Conservation (phyloP, 2,888 invertebrate genomes). For the Bursaphelenchus okinawaensis region DNA sequence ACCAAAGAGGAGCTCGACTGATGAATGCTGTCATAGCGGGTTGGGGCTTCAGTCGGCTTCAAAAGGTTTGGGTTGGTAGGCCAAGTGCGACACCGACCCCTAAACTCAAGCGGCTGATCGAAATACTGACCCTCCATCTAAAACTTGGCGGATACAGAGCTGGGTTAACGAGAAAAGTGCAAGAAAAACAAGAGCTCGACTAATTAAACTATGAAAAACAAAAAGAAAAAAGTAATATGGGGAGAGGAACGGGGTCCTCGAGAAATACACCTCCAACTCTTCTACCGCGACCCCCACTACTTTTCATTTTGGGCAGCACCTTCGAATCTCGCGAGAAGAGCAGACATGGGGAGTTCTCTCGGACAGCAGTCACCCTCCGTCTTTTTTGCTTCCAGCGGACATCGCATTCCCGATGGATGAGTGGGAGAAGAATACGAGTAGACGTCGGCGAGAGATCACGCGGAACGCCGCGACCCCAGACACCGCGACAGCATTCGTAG, state of each 20-base stretch:
- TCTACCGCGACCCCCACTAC: background rate
- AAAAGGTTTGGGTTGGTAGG: slow-evolving; percentile 62
- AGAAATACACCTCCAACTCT: background rate
- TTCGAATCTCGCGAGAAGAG: background rate
- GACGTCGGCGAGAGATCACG: background rate
- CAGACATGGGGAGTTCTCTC: background rate
- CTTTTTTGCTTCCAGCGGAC: background rate
- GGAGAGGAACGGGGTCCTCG: too few species aligned
- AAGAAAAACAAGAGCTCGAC: background rate
- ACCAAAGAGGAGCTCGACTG: slow-evolving; percentile 3
- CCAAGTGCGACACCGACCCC: slow-evolving; percentile 87
- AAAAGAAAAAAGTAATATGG: too few species aligned
- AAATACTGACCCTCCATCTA: slow-evolving; percentile 1
- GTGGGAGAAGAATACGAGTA: background rate
- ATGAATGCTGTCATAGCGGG: background rate
- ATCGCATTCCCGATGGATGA: background rate
- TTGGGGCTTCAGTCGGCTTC: slow-evolving; percentile 26
- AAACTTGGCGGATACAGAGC: background rate
- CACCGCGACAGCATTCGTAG: background rate
- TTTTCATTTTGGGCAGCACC: background rate
- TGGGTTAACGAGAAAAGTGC: background rate
- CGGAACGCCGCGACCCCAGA: background rate
- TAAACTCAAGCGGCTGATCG: slow-evolving; percentile 32
- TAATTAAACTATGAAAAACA: background rate
- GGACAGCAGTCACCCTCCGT: background rate